These are phyloP conservation scores for Myanophis thanlyinensis DNA, from an alignment of 2,113 vertebrate genomes.

Conservation along the genomic window DNA sequence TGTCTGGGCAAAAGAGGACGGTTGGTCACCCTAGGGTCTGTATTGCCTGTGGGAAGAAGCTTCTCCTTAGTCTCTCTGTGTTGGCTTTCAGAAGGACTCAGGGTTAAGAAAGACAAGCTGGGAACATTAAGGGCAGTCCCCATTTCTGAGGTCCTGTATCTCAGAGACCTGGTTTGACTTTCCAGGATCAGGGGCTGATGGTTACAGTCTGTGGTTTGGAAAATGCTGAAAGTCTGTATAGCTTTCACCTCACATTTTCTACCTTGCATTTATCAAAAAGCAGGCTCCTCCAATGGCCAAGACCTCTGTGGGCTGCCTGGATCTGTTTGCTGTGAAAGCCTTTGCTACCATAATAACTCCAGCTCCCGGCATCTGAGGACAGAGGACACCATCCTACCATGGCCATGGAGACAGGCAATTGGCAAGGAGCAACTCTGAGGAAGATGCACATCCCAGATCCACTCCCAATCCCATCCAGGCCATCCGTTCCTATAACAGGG, in stretches of 20 bases:
- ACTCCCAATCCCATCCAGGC: background rate
- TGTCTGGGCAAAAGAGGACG: no score
- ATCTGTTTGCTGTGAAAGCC: background rate
- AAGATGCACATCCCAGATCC: rapidly evolving
- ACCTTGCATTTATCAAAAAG: constrained; percentile 65
- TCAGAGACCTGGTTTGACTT: constrained; percentile 52
- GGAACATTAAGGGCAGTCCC: constrained; percentile 18
- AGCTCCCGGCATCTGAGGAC: background rate
- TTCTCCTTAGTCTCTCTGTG: no score
- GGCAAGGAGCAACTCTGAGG: rapidly evolving
- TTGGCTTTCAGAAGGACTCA: rapidly evolving
- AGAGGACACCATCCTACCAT: background rate
- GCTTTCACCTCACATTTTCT: constrained; percentile 53
- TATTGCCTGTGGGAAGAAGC: no score
- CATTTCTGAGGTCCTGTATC: constrained; percentile 51
- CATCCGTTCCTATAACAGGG: rapidly evolving
- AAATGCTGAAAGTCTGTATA: constrained; percentile 65
- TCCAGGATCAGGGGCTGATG: constrained; percentile 52
- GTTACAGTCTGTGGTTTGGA: constrained; percentile 75
- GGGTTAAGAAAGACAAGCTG: background rate
- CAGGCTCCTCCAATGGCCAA: constrained; percentile 30
- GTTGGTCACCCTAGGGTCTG: no score
- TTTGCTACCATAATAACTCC: background rate
- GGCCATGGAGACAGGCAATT: constrained; percentile 11
- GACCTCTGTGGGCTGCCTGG: background rate